phyloP scores from a whole-genome alignment of 1,140 invertebrate species.

The Papilio xuthus region DNA sequence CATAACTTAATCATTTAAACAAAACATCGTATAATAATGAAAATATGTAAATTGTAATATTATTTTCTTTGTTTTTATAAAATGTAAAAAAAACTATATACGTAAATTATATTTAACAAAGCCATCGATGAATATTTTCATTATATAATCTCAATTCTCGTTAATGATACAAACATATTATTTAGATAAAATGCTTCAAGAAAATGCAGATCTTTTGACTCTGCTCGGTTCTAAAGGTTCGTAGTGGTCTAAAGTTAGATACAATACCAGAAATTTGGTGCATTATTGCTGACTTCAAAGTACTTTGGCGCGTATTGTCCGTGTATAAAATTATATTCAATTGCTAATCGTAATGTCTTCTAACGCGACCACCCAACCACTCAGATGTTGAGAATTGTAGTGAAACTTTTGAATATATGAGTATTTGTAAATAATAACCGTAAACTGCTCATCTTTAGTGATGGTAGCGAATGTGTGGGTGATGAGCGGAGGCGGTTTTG shows the following conservation, averaged over 20 bases:
- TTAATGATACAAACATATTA: background rate
- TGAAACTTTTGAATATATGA: slow-evolving; percentile 32
- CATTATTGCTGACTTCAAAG: background rate
- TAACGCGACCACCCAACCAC: background rate
- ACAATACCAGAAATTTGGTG: too few species aligned
- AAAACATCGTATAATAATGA: background rate
- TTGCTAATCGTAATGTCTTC: background rate
- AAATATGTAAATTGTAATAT: background rate
- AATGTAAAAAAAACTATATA: too few species aligned
- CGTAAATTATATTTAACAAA: too few species aligned
- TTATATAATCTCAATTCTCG: background rate
- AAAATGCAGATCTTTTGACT: background rate
- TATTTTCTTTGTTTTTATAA: background rate
- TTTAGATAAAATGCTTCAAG: background rate
- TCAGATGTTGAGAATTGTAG: background rate
- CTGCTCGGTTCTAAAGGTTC: background rate
- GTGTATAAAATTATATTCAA: background rate
- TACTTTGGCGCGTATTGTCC: background rate
- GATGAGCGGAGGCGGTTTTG: slow-evolving; percentile 50
- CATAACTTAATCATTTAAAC: background rate
- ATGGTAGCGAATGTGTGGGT: slow-evolving; percentile 45
- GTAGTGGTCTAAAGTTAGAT: background rate
- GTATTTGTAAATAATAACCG: slow-evolving; percentile 46
- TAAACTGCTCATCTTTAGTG: slow-evolving; percentile 44
- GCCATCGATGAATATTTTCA: background rate